Percentiles rank a stretch among this genome's conserved stretches.
phyloP scores from a whole-genome alignment of 2,888 invertebrate genomes.

The Anoncus sp. region DNA sequence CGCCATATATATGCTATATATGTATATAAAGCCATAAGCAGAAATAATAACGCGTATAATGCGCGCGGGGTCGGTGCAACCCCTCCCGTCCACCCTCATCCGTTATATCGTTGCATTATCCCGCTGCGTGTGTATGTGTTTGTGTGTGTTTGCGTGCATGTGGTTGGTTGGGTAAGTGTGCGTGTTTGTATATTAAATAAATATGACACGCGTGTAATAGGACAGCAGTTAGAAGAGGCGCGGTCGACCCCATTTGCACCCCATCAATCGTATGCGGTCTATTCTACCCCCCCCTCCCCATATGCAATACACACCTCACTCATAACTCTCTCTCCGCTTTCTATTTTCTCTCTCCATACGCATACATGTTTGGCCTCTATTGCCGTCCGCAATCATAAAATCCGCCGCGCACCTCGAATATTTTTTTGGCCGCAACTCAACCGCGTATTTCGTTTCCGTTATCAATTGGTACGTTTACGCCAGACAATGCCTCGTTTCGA shows the following conservation, averaged over 20 bases:
- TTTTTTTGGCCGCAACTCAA: neutral
- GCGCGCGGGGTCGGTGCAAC: slow-evolving; percentile 57
- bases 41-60: slow-evolving; percentile 81
- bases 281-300: slow-evolving; percentile 73
- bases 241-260: slow-evolving; percentile 80
- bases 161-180: too few species aligned
- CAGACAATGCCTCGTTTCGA: too few species aligned
- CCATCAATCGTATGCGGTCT: slow-evolving; percentile 80
- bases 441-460: neutral
- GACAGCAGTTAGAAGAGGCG: slow-evolving; percentile 76
- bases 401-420: neutral
- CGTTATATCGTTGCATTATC: slow-evolving; percentile 17
- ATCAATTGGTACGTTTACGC: neutral
- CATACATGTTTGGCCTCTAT: neutral
- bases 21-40: slow-evolving; percentile 73
- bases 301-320: slow-evolving; percentile 55
- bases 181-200: slow-evolving; percentile 79
- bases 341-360: neutral
- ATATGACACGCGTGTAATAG: slow-evolving; percentile 80
- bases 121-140: slow-evolving; percentile 3
- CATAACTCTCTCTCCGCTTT: slow-evolving; percentile 45
- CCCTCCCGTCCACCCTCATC: slow-evolving; percentile 21
- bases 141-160: slow-evolving; percentile 57
- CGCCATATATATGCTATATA: slow-evolving; percentile 45
- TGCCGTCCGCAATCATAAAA: neutral